Percentiles rank a stretch among this genome's conserved stretches.
These are phyloP conservation scores for Taxidea taxus DNA, from an alignment of 2,113 vertebrate genomes.

Conservation along the genomic window DNA sequence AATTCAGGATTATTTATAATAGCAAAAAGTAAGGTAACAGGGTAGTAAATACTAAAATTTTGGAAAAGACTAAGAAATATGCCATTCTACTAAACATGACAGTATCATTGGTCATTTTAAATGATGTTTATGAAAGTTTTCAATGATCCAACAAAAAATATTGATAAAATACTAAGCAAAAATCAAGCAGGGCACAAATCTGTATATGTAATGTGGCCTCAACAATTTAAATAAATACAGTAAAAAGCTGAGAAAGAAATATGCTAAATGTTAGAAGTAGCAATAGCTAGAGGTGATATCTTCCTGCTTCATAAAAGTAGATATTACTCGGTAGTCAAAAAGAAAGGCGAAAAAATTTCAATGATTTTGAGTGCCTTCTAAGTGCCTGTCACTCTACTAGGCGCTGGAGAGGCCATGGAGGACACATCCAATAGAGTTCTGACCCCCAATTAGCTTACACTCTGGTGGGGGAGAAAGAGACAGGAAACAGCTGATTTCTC, in stretches of 20 bases:
- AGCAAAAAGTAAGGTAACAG: not conserved
- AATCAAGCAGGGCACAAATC: not conserved
- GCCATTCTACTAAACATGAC: not conserved
- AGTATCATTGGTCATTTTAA: not conserved
- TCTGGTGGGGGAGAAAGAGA: not conserved
- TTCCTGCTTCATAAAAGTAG: not conserved
- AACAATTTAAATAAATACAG: conserved; percentile 7
- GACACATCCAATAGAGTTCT: not conserved
- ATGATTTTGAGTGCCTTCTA: not conserved
- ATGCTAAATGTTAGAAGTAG: not conserved
- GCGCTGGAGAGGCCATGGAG: not conserved
- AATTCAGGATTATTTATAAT: not conserved
- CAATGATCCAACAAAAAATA: not conserved
- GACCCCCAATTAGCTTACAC: not conserved
- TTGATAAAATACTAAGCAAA: not conserved
- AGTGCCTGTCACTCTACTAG: not conserved
- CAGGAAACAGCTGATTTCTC: not conserved
- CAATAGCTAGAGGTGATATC: not conserved
- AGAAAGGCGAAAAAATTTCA: not conserved
- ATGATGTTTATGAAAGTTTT: not conserved
- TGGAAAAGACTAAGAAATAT: not conserved
- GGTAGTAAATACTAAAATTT: conserved; percentile 26
- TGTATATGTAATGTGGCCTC: not conserved
- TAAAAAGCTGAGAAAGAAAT: not conserved
- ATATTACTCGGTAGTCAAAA: not conserved